phyloP scores from a whole-genome alignment of 1,140 invertebrate genomes.

The Drosophila sp. region DNA sequence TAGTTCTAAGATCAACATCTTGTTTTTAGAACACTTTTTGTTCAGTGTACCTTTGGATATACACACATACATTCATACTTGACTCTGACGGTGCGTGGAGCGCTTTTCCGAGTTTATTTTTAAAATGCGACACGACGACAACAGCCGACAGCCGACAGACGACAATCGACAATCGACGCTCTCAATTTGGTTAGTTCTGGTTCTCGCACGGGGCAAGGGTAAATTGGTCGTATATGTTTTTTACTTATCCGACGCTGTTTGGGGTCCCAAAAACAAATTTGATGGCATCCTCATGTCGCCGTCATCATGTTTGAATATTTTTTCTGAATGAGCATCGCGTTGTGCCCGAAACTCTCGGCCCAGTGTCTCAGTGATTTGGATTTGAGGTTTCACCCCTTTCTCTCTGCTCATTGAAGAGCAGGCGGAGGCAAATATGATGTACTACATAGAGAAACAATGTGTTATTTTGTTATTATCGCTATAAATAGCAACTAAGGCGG shows the following conservation, averaged over 20 bases:
- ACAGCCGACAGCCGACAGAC: constrained; percentile 2
- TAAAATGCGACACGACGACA: constrained; percentile 59
- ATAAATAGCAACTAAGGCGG: constrained; percentile 59
- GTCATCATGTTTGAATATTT: constrained; percentile 43
- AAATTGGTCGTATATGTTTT: constrained; percentile 38
- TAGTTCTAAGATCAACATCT: no score
- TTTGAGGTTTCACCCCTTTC: constrained; percentile 49
- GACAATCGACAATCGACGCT: constrained; percentile 40
- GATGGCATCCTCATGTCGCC: constrained; percentile 58
- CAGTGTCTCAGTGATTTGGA: no score
- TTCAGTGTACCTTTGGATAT: no score
- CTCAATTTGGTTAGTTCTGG: constrained; percentile 58
- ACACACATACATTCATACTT: constrained; percentile 10
- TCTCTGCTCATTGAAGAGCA: constrained; percentile 45
- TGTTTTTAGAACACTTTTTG: no score
- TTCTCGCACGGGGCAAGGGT: constrained; percentile 65
- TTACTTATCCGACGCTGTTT: constrained; percentile 38
- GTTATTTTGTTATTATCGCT: constrained; percentile 71
- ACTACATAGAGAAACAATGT: constrained; percentile 58
- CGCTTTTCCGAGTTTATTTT: constrained; percentile 66
- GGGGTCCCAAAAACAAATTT: constrained; percentile 65
- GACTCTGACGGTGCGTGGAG: constrained; percentile 47
- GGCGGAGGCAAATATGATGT: constrained; percentile 53
- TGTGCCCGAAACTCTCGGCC: constrained; percentile 53
- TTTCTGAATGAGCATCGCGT: constrained; percentile 74